Base-by-base conservation (phyloP, 2,888 invertebrate species). In the Chrysotoxum bicinctum region DNA sequence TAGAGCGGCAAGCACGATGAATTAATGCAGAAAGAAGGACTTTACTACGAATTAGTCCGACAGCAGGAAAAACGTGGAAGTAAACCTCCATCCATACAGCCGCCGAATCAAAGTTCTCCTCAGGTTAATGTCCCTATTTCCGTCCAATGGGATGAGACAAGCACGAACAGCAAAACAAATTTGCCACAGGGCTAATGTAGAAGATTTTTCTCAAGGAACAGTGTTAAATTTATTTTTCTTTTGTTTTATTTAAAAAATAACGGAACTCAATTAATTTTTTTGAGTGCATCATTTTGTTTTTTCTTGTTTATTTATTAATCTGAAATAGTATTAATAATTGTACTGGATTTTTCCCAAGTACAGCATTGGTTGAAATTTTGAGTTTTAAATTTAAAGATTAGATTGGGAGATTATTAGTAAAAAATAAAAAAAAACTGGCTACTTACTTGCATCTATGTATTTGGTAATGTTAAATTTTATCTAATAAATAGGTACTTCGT, bases 1-100 rank as follows among this genome's bases (percentile, higher is more conserved):
- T 87, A 97, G 97, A 95, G 96, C 93, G 98, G 98, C 4, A 96
- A 94, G 23, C 98, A 98, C 91, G 94, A 95, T 0, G 94, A 95
- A 85, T 91, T 99, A 87, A 95, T 96, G 92, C 94, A 94, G 87
- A 93, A 94, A 88, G 95, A 95, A 90, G 98, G 98, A 0, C 93
- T 95, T 83, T 98, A 98, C 91, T 98, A 96, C 94, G 95, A 96
- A 87, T 93, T 98, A 26, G 95, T 96, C 66, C 95, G 95, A 75
- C 96, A 96, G 87, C 96, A 97, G 89, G 95, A 95, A 62, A 93
- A 93, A 87, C 93, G 93, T 19, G 89, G 21, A 10, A 83, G 19
- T 14, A 48, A 79, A 32, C 74, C 79, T 7, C 69, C 32, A 23
- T 52, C 37, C 12, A 37, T 37, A 26, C 16, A 48, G 23, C 12